Evolutionary conservation across 2,888 invertebrate species (phyloP), one percentile per base, ranked within the genome.

Genomic region (Plebejus anna): DNA sequence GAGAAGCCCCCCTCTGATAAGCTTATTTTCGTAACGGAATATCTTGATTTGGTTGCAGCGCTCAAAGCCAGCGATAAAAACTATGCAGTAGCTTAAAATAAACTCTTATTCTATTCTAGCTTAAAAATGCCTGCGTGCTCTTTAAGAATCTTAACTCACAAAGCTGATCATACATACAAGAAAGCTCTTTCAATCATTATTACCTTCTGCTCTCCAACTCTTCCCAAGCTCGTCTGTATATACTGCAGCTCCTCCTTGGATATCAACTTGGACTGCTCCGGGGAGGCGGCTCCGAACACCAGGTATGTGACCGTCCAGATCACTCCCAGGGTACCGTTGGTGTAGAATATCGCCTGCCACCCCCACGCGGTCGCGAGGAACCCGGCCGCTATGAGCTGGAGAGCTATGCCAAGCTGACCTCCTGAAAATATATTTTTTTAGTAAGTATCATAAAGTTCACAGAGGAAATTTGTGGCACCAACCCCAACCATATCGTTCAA

Each of bases 301-400:
- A 94, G 87, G 91, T 96, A 97, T 0, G 88, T 78, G 0, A 95
- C 78, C 0, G 94, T 88, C 96, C 97, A 97, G 0, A 94, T 28
- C 0, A 95, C 84, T 0, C 96, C 96, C 0, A 95, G 84, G 6
- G 90, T 90, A 0, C 97, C 97, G 81, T 96, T 96, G 1, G 95
- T 87, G 84, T 97, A 97, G 88, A 97, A 97, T 77, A 96, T 96
- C 7, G 96, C 95, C 0, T 96, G 96, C 97, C 97, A 97, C 0
- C 97, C 97, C 82, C 95, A 91, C 0, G 89, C 81, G 0, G 96
- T 95, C 0, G 95, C 95, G 0, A 97, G 94, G 70, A 95, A 90
- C 0, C 98, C 98, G n/a, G 97, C 96, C 36, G 96, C 89, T 16
- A 96, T 94, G 83, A 97, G 87, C 82, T 97, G 96, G 0, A 97